Conservation (phyloP, 2,888 invertebrate species). For the Leptogaster cylindrica region DNA sequence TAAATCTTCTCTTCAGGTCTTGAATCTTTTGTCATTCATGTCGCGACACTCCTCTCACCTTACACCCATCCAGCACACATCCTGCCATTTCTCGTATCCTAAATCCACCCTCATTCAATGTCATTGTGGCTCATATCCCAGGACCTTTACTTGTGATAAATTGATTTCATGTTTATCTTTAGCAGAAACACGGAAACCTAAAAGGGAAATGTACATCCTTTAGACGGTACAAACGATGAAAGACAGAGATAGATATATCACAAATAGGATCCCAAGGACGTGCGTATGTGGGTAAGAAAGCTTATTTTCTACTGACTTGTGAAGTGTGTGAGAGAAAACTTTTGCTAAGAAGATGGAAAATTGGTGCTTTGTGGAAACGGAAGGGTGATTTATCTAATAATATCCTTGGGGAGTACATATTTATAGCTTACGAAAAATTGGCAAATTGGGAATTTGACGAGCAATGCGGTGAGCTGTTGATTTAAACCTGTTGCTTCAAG, state of each 20-base stretch:
- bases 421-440: slow-evolving; percentile 37
- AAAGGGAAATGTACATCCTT: slow-evolving; percentile 23
- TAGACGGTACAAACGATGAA: not conserved
- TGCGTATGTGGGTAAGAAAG: not conserved
- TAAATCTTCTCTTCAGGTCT: slow-evolving; percentile 4
- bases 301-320: slow-evolving; percentile 35
- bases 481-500: slow-evolving; percentile 27
- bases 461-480: slow-evolving; percentile 17
- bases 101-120: not conserved
- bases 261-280: not conserved
- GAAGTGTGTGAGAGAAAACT: slow-evolving; percentile 24
- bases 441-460: slow-evolving; percentile 31
- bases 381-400: slow-evolving; percentile 40
- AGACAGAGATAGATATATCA: not conserved
- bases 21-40: slow-evolving; percentile 37
- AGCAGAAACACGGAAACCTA: slow-evolving; percentile 27
- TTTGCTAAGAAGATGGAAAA: slow-evolving; percentile 28
- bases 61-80: not conserved
- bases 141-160: slow-evolving; percentile 41
- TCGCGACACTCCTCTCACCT: slow-evolving; percentile 25
- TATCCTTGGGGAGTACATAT: slow-evolving; percentile 39
- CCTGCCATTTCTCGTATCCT: not conserved
- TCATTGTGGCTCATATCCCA: not conserved
- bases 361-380: slow-evolving; percentile 35
- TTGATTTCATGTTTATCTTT: slow-evolving; percentile 46